Evolutionary conservation across 2,888 invertebrate species (phyloP), one percentile per base, ranked within the genome.

Genomic region (Cheilosia scutellata): DNA sequence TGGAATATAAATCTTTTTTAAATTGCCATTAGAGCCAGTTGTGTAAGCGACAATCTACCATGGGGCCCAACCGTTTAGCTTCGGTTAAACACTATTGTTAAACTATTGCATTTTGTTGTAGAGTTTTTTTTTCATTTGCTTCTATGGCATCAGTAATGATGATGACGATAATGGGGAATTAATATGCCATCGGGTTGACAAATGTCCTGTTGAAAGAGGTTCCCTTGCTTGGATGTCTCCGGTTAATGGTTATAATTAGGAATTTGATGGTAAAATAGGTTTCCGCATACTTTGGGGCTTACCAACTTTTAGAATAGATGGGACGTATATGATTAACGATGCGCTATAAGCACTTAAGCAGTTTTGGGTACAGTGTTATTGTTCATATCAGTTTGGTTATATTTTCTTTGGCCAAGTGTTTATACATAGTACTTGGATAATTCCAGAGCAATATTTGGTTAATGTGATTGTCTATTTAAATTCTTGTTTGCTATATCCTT

Each of bases 161-260:
- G 72, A 60, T 60, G 60, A 44, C 33, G 25, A 25, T 72, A 53
- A 72, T 62, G 72, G 51, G 20, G 16, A 72, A 53, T n/a, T 74
- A 71, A 71, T 60, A 71, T 60, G 71, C 58, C 40, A 27, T 9
- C 27, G 27, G 58, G 58, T 44, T 74, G 74, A 74, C 55, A 74
- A 74, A 74, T 74, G 74, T 63, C 37, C 74, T 74, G 42, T 2
- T 60, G 40, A 51, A 71, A 60, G 40, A 20, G 20, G 49, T 51
- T 16, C 11, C 33, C 4, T 27, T 42, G 4, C 40, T 13, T 20
- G 20, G n/a, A 47, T 27, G 31, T n/a, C 11, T 70, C 25, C 58
- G 11, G 16, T 13, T 51, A 71, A 60, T 71, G 60, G 71, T 60
- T 60, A 51, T 27, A 71, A 71, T 70, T 70, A 70, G 44, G 57